Conservation (phyloP, 1,140 invertebrate species). For the Adelges cooleyi region DNA sequence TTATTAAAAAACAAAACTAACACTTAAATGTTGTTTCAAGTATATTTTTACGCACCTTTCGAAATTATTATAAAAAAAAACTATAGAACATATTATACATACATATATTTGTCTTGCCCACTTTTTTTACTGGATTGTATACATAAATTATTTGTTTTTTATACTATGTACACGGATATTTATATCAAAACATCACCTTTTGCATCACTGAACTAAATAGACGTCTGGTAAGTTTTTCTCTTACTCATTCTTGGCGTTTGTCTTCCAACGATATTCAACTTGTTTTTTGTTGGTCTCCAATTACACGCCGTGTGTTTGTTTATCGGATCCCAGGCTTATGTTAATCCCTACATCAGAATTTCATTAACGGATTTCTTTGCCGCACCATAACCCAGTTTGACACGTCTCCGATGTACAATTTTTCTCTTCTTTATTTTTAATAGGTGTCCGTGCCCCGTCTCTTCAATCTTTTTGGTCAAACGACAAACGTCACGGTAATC, state of each 20-base stretch:
- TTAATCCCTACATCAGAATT: conserved; percentile 27
- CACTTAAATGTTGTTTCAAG: no score
- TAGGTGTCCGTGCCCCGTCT: conserved; percentile 1
- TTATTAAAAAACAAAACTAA: no score
- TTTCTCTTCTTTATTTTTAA: background rate
- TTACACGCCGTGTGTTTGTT: conserved; percentile 6
- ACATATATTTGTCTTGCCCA: no score
- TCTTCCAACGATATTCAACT: conserved; percentile 3
- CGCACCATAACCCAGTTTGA: conserved; percentile 12
- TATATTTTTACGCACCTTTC: no score
- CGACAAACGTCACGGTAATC: background rate
- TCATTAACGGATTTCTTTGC: conserved; percentile 25
- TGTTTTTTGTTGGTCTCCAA: conserved; percentile 21
- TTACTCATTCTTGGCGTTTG: background rate
- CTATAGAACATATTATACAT: no score
- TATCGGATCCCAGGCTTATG: conserved; percentile 17
- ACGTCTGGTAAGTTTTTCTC: conserved; percentile 21
- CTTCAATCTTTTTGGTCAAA: background rate
- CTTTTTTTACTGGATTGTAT: no score
- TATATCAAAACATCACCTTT: conserved; percentile 24
- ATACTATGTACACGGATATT: no score
- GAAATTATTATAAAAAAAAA: no score
- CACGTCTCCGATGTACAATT: conserved; percentile 13
- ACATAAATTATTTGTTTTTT: no score
- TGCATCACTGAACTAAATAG: conserved; percentile 26